A percentile compares a stretch with the other conserved stretches of the same genome.
Evolutionary conservation across 2,113 vertebrate genomes (phyloP).

Genomic region (Pristiophorus japonicus): DNA sequence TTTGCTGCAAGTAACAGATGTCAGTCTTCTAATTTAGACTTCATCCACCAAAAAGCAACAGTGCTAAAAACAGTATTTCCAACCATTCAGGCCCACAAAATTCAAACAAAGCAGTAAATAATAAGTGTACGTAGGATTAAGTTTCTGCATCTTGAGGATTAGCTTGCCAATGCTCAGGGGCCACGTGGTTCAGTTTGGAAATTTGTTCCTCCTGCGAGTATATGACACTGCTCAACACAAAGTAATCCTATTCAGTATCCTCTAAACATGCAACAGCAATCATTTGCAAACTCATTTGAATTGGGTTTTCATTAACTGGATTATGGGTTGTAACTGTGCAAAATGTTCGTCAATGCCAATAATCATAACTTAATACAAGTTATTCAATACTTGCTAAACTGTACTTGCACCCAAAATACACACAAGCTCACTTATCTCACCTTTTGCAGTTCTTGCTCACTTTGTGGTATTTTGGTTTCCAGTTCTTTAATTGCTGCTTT

Average conservation of each 20-base stretch:
- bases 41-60: neutral
- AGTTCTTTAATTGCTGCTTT: constrained; percentile 70
- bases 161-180: neutral
- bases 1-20: no score
- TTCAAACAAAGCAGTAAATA: neutral
- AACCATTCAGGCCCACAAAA: neutral
- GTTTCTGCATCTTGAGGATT: neutral
- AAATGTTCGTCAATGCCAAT: neutral
- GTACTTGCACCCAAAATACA: neutral
- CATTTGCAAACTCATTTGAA: neutral
- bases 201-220: neutral
- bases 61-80: neutral
- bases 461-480: constrained; percentile 62
- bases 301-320: neutral
- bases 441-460: constrained; percentile 69
- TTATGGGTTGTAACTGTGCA: neutral
- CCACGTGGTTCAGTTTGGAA: neutral
- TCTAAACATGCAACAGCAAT: neutral
- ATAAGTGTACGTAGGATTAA: neutral
- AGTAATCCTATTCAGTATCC: neutral
- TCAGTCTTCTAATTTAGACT: neutral
- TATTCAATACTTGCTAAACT: neutral
- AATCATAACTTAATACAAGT: neutral
- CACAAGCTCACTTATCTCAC: constrained; percentile 66
- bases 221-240: neutral